Percentiles rank a stretch among this genome's conserved stretches.
phyloP scores from a whole-genome alignment of 2,888 invertebrate species.

The Pheosia tremula region DNA sequence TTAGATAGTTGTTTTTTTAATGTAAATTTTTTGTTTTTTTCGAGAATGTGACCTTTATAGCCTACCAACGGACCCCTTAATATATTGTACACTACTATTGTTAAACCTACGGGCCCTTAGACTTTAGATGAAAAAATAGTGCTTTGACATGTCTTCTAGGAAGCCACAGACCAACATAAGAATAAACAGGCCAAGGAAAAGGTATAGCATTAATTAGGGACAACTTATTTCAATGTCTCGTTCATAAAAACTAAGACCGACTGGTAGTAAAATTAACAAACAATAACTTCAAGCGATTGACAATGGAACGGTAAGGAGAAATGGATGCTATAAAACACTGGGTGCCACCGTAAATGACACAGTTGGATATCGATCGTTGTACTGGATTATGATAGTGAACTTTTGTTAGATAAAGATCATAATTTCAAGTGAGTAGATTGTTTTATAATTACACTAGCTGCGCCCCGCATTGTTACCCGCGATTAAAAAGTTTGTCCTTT shows the following conservation, averaged over 20 bases:
- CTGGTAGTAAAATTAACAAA: conserved; percentile 15
- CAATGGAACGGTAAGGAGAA: conserved; percentile 21
- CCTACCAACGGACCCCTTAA: too few relatives aligned
- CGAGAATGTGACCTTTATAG: too few relatives aligned
- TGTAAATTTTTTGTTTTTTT: too few relatives aligned
- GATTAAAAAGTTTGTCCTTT: too few relatives aligned
- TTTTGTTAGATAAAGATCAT: conserved; percentile 4
- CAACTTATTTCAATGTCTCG: neutral
- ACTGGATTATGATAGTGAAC: conserved; percentile 20
- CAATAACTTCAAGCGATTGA: conserved; percentile 14
- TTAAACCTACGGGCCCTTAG: too few relatives aligned
- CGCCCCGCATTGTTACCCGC: too few relatives aligned
- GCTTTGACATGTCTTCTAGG: too few relatives aligned
- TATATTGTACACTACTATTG: too few relatives aligned
- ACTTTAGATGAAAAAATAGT: too few relatives aligned
- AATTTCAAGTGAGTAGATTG: conserved; percentile 19
- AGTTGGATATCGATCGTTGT: conserved; percentile 15
- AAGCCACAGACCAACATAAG: too few relatives aligned
- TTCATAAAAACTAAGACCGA: neutral
- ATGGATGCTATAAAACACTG: conserved; percentile 25
- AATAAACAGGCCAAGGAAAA: neutral
- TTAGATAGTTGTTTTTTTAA: too few relatives aligned
- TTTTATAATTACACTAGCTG: neutral
- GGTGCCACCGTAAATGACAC: conserved; percentile 2
- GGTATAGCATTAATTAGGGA: neutral